Evolutionary conservation across 2,888 invertebrate genomes (phyloP).

Genomic region (Caenorhabditis japonica): DNA sequence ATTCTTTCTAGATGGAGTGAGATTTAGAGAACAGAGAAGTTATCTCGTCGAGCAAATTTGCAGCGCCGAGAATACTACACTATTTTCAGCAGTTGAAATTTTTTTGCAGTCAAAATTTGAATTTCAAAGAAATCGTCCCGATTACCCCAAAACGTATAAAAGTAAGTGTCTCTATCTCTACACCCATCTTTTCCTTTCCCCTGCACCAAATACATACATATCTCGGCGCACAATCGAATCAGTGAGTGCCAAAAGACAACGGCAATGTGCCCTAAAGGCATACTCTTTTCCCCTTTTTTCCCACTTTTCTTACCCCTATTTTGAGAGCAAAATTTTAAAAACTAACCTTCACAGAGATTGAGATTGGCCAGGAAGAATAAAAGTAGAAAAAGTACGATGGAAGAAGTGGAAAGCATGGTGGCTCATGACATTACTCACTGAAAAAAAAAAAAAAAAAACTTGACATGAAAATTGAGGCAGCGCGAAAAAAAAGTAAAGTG

Average conservation of each 20-base stretch:
- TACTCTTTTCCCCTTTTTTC: conserved; percentile 12
- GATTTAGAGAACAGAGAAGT: too few relatives aligned
- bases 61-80: too few relatives aligned
- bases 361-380: not conserved
- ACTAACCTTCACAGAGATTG: conserved; percentile 29
- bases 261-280: conserved; percentile 36
- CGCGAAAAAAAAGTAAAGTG: not conserved
- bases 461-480: conserved; percentile 13
- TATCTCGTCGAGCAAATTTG: too few relatives aligned
- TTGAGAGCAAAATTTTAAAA: not conserved
- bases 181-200: not conserved
- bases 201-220: conserved; percentile 36
- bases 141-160: too few relatives aligned
- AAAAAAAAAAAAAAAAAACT: not conserved
- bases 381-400: conserved; percentile 12
- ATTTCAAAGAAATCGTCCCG: too few relatives aligned
- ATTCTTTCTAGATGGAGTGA: too few relatives aligned
- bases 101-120: too few relatives aligned
- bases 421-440: conserved; percentile 31
- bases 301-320: conserved; percentile 1
- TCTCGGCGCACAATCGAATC: conserved; percentile 46
- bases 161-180: not conserved
- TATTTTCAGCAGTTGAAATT: too few relatives aligned
- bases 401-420: conserved; percentile 16
- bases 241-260: conserved; percentile 31